Evolutionary conservation across 2,888 invertebrate species (phyloP).

Genomic region (Thecophora atra): DNA sequence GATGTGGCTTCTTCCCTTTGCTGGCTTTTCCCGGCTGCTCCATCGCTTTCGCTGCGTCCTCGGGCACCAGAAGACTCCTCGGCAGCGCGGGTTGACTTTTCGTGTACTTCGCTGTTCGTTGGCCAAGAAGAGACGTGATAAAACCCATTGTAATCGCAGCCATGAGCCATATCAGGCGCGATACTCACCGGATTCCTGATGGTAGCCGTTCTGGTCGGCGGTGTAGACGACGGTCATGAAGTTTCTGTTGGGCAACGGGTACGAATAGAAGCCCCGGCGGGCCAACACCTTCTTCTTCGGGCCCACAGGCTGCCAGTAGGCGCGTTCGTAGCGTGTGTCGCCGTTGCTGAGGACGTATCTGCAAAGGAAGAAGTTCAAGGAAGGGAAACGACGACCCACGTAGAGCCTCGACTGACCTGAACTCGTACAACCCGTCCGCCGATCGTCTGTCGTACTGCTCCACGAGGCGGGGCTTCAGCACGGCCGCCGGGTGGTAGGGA

Average conservation of each 20-base stretch:
- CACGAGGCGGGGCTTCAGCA: constrained; percentile 45
- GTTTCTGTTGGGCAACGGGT: constrained; percentile 53
- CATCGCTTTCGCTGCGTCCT: constrained; percentile 34
- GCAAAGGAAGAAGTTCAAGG: background rate
- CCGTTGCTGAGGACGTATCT: constrained; percentile 59
- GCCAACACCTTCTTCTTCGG: constrained; percentile 50
- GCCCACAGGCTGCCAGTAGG: constrained; percentile 53
- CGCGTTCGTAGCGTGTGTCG: constrained; percentile 58
- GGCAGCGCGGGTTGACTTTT: constrained; percentile 52
- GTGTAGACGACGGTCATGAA: constrained; percentile 58
- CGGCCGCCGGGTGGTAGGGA: constrained; percentile 45
- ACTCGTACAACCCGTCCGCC: constrained; percentile 54
- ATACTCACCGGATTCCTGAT: constrained; percentile 53
- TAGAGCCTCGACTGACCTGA: constrained; percentile 43
- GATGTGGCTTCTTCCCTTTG: background rate
- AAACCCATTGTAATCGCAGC: too few species aligned
- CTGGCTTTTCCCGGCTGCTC: background rate
- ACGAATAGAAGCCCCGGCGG: constrained; percentile 58
- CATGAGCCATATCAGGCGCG: background rate
- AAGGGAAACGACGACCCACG: too few species aligned
- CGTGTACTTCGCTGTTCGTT: constrained; percentile 42
- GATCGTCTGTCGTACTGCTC: constrained; percentile 51
- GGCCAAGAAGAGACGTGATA: background rate
- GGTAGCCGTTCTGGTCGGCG: constrained; percentile 59
- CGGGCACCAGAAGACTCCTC: constrained; percentile 51